Evolutionary conservation across 2,797 vertebrate genomes (phyloP).

Genomic region (Microtus agrestis): DNA sequence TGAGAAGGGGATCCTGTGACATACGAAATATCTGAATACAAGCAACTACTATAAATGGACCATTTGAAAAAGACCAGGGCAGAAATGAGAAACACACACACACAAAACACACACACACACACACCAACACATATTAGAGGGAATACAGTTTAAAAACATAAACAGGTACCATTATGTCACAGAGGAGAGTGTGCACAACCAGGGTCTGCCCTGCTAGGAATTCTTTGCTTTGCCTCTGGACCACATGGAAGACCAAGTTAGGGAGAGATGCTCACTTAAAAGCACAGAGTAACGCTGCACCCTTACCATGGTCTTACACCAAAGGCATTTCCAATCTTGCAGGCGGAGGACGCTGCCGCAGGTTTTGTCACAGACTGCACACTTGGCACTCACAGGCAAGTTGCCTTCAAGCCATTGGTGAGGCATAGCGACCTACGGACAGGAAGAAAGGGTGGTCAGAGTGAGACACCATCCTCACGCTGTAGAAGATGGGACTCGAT

Average conservation of each 20-base stretch:
- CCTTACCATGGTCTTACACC: constrained; percentile 99
- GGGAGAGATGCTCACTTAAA: not conserved
- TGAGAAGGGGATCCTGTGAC: not conserved
- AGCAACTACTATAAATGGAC: not conserved
- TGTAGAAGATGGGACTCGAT: not conserved
- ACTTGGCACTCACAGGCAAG: constrained; percentile 98
- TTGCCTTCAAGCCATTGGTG: constrained; percentile 99
- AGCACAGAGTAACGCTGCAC: not conserved
- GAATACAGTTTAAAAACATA: not conserved
- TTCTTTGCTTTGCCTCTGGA: not conserved
- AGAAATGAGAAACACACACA: not conserved
- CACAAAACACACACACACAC: not conserved
- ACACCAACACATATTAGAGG: not conserved
- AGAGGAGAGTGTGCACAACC: not conserved
- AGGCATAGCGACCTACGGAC: constrained; percentile 95
- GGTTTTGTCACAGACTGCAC: constrained; percentile 98
- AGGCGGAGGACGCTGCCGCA: constrained; percentile 97
- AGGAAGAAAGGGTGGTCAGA: constrained; percentile 28
- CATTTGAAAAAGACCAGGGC: not conserved
- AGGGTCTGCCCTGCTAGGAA: not conserved
- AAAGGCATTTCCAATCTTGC: constrained; percentile 99
- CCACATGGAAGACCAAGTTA: not conserved
- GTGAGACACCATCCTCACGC: not conserved
- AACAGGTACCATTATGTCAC: not conserved
- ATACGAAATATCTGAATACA: not conserved